A percentile compares a stretch with the other conserved stretches of the same genome.
Evolutionary conservation across 2,888 invertebrate species (phyloP).

Genomic region (Mythimna impura): DNA sequence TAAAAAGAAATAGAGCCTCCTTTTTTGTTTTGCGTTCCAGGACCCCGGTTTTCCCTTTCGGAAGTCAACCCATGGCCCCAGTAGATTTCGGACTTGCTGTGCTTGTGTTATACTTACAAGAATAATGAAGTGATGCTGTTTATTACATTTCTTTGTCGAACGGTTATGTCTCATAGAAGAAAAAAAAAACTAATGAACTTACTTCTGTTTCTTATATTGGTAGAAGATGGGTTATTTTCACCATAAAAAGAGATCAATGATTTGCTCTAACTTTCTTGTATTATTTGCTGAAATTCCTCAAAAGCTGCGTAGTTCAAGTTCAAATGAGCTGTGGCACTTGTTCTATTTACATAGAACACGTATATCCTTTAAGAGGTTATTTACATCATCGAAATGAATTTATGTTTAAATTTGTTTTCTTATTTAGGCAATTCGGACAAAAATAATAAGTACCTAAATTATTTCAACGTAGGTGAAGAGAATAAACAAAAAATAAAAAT

Average conservation of each 20-base stretch:
- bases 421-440: neutral
- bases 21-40: too few species aligned
- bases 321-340: neutral
- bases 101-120: neutral
- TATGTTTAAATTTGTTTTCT: neutral
- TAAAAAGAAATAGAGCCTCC: too few species aligned
- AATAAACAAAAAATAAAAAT: neutral
- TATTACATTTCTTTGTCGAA: neutral
- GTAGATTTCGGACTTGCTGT: too few species aligned
- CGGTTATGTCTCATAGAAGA: neutral
- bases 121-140: neutral
- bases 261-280: too few species aligned
- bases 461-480: neutral
- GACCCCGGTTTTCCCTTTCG: too few species aligned
- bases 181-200: neutral
- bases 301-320: slow-evolving; percentile 5
- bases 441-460: neutral
- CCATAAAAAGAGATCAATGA: neutral
- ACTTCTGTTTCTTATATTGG: neutral
- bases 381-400: neutral
- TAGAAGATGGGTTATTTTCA: neutral
- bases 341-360: neutral
- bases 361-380: neutral
- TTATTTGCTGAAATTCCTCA: neutral
- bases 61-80: too few species aligned